Base-by-base conservation (phyloP, 2,888 invertebrate genomes). In the Yponomeuta evonymella region DNA sequence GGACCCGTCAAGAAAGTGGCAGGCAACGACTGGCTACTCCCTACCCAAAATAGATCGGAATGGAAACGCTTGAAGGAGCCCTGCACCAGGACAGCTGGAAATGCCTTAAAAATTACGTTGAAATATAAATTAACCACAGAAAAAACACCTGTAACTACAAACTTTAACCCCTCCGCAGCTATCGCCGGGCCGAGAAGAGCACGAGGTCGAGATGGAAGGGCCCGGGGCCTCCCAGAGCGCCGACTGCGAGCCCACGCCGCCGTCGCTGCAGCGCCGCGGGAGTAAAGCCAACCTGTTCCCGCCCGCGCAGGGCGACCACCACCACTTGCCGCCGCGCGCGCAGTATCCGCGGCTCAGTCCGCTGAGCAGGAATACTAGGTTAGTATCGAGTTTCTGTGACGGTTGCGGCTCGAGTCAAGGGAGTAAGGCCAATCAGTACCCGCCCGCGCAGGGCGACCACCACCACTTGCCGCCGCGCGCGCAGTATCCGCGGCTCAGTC, bases 181-280 rank as follows among this genome's bases (percentile, higher is more conserved):
- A 80, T 97, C 97, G 11, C 97, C 97, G 65, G 96, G 97, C 29
- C 94, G 97, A 72, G 97, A 97, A 79, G 96, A 96, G 77, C 97
- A 96, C 80, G 96, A 96, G 81, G 95, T 95, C 74, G 97, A 97
- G 83, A 94, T 96, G 76, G 97, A 97, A 79, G 97, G 97, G 75
- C 96, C 97, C n/a, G 96, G 96, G 48, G 97, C 97, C 69, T 97
- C 97, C 70, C 97, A 97, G 90, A 97, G 97, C 70, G 96, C 97
- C 78, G 98, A 98, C 93, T 98, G 97, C 89, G 97, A 98, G 88
- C 97, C 98, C 10, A 97, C 98, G 77, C 98, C 97, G 69, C 96
- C 96, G 71, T 95, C 96, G 12, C 88, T 96, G 76, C 97, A 97
- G 88, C 94, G 97, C 77, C 81, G 92, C n/a, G 97, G 97, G 79